phyloP scores from a whole-genome alignment of 2,797 vertebrate species.

The Nyctibius grandis region DNA sequence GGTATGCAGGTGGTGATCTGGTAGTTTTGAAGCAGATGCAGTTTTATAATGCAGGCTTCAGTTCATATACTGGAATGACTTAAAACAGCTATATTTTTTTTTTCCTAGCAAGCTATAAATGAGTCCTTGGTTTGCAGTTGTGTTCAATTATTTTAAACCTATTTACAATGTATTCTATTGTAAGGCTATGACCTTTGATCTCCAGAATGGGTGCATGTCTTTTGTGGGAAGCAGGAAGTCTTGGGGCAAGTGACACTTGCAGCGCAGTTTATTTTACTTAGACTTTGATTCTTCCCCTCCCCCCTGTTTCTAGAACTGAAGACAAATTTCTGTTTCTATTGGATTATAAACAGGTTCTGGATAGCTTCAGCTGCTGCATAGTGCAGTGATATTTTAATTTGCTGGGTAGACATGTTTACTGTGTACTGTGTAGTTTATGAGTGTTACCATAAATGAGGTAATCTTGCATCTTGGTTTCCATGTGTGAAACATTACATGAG shows the following conservation, averaged over 20 bases:
- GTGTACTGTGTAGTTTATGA: conserved; percentile 86
- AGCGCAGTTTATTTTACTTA: conserved; percentile 69
- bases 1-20: conserved; percentile 44
- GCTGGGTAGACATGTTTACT: conserved; percentile 88
- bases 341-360: conserved; percentile 80
- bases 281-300: conserved; percentile 62
- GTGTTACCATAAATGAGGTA: conserved; percentile 83
- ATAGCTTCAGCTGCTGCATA: conserved; percentile 83
- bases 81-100: conserved; percentile 55
- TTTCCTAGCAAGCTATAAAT: conserved; percentile 57
- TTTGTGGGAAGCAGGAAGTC: conserved; percentile 69
- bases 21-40: conserved; percentile 53
- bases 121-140: conserved; percentile 59
- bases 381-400: conserved; percentile 86
- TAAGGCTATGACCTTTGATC: conserved; percentile 65
- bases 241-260: conserved; percentile 64
- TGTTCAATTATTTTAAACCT: conserved; percentile 67
- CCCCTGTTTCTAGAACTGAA: conserved; percentile 66
- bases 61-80: conserved; percentile 58
- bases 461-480: conserved; percentile 77
- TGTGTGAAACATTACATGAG: conserved; percentile 86
- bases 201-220: conserved; percentile 61
- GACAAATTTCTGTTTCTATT: conserved; percentile 75
- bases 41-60: conserved; percentile 66
- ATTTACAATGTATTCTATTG: conserved; percentile 69